These are phyloP conservation scores for Diplodus puntazzo DNA, from an alignment of 2,797 vertebrate species.

Conservation along the genomic window DNA sequence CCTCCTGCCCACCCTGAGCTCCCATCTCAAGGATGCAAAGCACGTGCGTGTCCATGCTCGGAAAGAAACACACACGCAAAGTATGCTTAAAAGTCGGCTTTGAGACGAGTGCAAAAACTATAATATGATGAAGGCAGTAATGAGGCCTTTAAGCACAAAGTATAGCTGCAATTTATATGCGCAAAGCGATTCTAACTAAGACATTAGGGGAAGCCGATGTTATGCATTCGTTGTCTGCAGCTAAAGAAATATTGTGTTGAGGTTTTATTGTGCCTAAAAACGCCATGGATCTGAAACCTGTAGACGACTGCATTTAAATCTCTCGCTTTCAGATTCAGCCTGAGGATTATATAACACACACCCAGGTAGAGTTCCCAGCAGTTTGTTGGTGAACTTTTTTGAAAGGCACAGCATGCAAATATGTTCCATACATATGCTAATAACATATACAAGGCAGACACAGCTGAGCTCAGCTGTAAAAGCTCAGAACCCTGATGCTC, in stretches of 20 bases:
- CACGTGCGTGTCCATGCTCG: conserved; percentile 50
- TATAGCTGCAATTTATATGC: background rate
- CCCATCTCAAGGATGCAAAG: conserved; percentile 52
- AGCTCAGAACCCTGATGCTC: conserved; percentile 29
- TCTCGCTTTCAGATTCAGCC: conserved; percentile 29
- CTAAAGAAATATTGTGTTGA: conserved; percentile 8
- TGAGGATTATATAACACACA: conserved; percentile 49
- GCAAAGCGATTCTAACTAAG: conserved; percentile 16
- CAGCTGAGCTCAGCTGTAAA: conserved; percentile 48
- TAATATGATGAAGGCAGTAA: conserved; percentile 33
- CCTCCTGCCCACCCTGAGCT: conserved; percentile 54
- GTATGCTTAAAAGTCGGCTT: conserved; percentile 41
- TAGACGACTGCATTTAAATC: conserved; percentile 40
- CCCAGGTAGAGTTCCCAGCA: conserved; percentile 34
- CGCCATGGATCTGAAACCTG: conserved; percentile 19
- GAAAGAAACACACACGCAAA: background rate
- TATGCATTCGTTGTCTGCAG: conserved; percentile 30
- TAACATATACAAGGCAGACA: conserved; percentile 38
- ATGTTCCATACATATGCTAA: conserved; percentile 60
- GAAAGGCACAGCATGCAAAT: conserved; percentile 65
- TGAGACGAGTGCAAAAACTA: conserved; percentile 33
- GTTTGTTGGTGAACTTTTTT: conserved; percentile 63
- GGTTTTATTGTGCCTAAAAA: background rate
- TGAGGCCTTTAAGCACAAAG: background rate
- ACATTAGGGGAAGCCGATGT: conserved; percentile 8